Base-by-base conservation (phyloP, 1,140 invertebrate species). In the Heliconius hermathena region DNA sequence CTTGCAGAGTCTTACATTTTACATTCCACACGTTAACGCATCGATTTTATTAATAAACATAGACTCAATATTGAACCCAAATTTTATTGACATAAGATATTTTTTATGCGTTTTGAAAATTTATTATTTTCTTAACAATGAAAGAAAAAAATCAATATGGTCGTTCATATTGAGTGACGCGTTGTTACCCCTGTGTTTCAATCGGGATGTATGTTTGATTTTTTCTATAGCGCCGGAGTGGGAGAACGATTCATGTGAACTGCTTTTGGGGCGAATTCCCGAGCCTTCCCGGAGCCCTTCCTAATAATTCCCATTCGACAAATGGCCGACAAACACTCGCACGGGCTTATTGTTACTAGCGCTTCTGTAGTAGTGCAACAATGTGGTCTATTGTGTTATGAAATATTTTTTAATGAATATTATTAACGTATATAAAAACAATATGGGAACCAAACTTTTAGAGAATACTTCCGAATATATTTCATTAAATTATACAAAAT, bases 181-280 rank as follows among this genome's bases (percentile, higher is more conserved):
- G 91, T 89, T 93, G 91, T 93, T 91, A 94, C 93, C 93, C 93
- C 93, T 94, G 93, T 94, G 92, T 94, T 94, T 94, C 93, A 93
- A 91, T 93, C 91, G 92, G 92, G 92, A 94, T 94, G 87, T 94
- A 85, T 89, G 89, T 94, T 92, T 91, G 91, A 92, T 94, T 94
- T 94, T 94, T 94, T 94, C 89, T 94, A 88, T 88, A 83, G 87
- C 89, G 87, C 90, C 88, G 90, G 90, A 93, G 92, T 93, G 92
- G 93, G 93, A 93, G 92, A 90, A 81, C 88, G 89, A 89, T 91
- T 93, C 93, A 94, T 94, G 93, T 92, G 93, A 94, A 94, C 93
- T 90, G 91, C 91, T 94, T 94, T 94, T 94, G 90, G 92, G 93
- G 92, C 93, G 91, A 94, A 94, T 94, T 94, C 93, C 93, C 93